Evolutionary conservation across 2,888 invertebrate species (phyloP), one percentile per base, ranked within the genome.

Genomic region (Patella depressa): DNA sequence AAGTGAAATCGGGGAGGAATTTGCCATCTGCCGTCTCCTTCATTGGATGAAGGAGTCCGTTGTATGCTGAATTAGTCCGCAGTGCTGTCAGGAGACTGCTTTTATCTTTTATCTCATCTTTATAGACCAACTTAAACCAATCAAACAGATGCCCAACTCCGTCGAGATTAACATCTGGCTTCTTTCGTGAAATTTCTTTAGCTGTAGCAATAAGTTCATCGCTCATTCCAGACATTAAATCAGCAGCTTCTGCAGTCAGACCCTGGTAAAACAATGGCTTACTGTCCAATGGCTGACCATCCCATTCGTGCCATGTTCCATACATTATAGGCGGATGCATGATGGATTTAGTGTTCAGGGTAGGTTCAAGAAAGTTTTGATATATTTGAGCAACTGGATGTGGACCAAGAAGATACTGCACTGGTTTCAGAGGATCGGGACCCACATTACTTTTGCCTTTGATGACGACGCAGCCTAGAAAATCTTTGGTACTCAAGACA

Each of bases 231-330:
- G 84, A 81, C 53, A 89, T 76, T 7, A 84, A 71, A 7, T 81
- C 78, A 0, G 86, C 88, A 59, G 85, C 81, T 9, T 69, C 59
- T 15, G 87, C 83, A 73, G 85, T 80, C 1, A 88, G 79, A 4
- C 88, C 88, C 79, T 89, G 85, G 78, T 89, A 89, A 74, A 89
- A 88, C 9, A 88, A 72, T 14, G 88, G 88, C 2, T 82, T 80
- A 59, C 85, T 81, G 7, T 76, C 73, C 29, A 87, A 14, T 1
- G 86, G 84, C 17, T 85, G 78, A 7, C 86, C 86, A 75, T 88
- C 85, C 85, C 85, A 89, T 53, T 84, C 74, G 17, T 78, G 76
- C 88, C 88, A 89, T 55, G 78, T 76, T 2, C 87, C 87, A 73
- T 87, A 88, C 83, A 88, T 81, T 29, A 88, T 77, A 3, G 87